These are phyloP conservation scores for Sialis fuliginosa DNA, from an alignment of 2,888 invertebrate species.

Conservation along the genomic window DNA sequence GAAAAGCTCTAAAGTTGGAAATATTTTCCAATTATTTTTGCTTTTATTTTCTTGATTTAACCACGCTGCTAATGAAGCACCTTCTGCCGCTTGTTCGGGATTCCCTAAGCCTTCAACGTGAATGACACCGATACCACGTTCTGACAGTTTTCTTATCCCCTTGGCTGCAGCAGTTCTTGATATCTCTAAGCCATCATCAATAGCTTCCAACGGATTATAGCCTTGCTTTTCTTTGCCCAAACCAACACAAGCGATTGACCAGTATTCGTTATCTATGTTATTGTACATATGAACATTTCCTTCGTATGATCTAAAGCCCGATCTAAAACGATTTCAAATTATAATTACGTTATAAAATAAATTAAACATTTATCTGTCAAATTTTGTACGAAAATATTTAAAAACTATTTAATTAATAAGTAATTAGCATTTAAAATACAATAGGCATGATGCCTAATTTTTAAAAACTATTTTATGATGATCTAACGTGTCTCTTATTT, in stretches of 20 bases:
- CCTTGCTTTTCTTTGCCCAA: conserved; percentile 35
- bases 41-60: conserved; percentile 41
- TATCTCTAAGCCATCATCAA: conserved; percentile 42
- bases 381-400: too few relatives aligned
- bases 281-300: conserved; percentile 29
- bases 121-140: conserved; percentile 30
- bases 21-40: conserved; percentile 24
- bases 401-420: neutral
- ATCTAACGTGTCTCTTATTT: too few relatives aligned
- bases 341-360: too few relatives aligned
- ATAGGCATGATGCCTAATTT: too few relatives aligned
- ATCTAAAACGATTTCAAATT: conserved; percentile 14
- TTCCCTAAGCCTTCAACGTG: conserved; percentile 37
- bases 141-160: conserved; percentile 27
- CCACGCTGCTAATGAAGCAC: conserved; percentile 39
- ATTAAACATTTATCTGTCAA: too few relatives aligned
- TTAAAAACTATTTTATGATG: too few relatives aligned
- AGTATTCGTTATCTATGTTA: conserved; percentile 28
- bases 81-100: conserved; percentile 50
- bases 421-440: neutral
- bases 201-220: conserved; percentile 36
- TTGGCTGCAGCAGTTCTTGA: conserved; percentile 37
- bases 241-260: conserved; percentile 38
- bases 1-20: conserved; percentile 31
- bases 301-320: conserved; percentile 24